A percentile compares a stretch with the other conserved stretches of the same genome.
These are phyloP conservation scores for Gulo gulo DNA, from an alignment of 2,113 vertebrate species.

Conservation along the genomic window DNA sequence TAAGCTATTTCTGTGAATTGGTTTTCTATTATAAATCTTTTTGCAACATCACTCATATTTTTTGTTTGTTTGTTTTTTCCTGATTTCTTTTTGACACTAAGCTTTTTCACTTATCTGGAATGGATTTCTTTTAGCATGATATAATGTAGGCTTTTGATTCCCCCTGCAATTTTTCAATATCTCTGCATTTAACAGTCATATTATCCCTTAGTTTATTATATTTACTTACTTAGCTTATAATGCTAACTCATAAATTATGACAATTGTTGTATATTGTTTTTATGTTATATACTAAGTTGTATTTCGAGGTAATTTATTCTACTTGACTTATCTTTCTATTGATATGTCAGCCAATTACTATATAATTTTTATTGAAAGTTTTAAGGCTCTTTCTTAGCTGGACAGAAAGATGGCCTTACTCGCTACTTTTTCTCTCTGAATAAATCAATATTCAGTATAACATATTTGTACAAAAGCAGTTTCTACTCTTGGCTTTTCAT, in stretches of 20 bases:
- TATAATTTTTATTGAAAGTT: neutral
- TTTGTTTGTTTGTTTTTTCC: neutral
- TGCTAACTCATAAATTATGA: neutral
- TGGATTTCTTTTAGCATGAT: neutral
- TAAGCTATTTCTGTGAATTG: neutral
- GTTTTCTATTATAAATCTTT: neutral
- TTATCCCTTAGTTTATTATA: neutral
- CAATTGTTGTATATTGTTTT: neutral
- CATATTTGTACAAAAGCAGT: neutral
- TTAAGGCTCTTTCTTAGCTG: neutral
- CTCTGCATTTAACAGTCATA: neutral
- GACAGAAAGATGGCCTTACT: neutral
- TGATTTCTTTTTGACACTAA: neutral
- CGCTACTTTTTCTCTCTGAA: neutral
- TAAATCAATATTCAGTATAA: neutral
- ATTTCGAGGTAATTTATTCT: conserved; percentile 2
- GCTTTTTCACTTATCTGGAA: neutral
- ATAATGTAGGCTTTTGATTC: neutral
- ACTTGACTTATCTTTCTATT: neutral
- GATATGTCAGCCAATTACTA: neutral
- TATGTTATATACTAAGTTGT: neutral
- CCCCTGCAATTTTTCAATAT: neutral
- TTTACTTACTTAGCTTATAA: neutral
- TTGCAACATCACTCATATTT: neutral
- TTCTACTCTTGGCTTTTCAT: conserved; percentile 3